Percentiles rank a stretch among this genome's conserved stretches.
Conservation (phyloP, 2,888 invertebrate species). For the Loripinus fragilis region DNA sequence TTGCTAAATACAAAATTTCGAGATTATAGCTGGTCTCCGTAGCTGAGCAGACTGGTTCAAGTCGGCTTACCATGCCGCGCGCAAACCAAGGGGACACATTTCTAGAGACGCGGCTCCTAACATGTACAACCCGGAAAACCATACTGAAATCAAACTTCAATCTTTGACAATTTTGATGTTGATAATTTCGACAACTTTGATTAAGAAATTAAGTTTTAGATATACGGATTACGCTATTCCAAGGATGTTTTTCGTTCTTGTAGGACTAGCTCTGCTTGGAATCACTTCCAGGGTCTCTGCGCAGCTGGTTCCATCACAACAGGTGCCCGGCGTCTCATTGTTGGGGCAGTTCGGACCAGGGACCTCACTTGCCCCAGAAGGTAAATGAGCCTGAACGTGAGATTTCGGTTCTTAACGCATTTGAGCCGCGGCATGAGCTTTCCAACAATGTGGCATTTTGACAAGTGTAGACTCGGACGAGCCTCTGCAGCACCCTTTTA, state of each 20-base stretch:
- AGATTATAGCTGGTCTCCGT: too few species aligned
- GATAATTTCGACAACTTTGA: neutral
- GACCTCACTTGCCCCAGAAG: neutral
- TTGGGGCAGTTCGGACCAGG: slow-evolving; percentile 10
- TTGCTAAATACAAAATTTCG: too few species aligned
- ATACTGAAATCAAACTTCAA: neutral
- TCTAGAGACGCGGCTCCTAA: too few species aligned
- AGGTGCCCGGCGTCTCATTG: neutral
- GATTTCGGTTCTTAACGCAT: too few species aligned
- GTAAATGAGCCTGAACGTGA: too few species aligned
- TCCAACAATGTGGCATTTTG: too few species aligned
- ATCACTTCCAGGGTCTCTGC: neutral
- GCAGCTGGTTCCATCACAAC: slow-evolving; percentile 1
- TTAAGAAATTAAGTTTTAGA: neutral
- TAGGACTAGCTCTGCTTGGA: neutral
- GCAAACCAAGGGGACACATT: too few species aligned
- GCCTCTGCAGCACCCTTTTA: too few species aligned
- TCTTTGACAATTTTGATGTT: neutral
- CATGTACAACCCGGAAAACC: neutral
- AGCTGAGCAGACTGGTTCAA: too few species aligned
- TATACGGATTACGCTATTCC: neutral
- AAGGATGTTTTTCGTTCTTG: neutral
- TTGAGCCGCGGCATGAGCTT: too few species aligned
- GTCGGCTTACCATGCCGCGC: too few species aligned
- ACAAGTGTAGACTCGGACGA: too few species aligned